Percentiles rank a stretch among this genome's conserved stretches.
Evolutionary conservation across 1,140 invertebrate species (phyloP).

Genomic region (Drosophila sulfurigaster): DNA sequence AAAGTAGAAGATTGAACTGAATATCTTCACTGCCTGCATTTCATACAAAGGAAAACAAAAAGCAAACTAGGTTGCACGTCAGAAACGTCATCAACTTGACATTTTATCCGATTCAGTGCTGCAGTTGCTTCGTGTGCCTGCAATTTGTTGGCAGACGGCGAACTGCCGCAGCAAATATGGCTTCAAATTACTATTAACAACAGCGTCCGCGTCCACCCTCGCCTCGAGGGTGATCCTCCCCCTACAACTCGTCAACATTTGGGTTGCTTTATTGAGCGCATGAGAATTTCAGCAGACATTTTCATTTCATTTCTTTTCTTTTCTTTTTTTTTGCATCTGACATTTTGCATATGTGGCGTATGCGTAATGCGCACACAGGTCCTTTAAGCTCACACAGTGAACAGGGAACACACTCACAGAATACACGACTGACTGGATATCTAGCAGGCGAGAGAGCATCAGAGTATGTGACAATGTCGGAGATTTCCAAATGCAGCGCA

Average conservation of each 20-base stretch:
- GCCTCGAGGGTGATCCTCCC: too few species aligned
- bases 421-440: constrained; percentile 44
- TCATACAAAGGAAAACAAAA: not conserved
- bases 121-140: constrained; percentile 23
- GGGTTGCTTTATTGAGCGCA: constrained; percentile 67
- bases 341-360: constrained; percentile 69
- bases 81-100: constrained; percentile 69
- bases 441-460: constrained; percentile 3
- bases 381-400: constrained; percentile 20
- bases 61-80: constrained; percentile 60
- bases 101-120: constrained; percentile 54
- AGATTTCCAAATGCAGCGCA: constrained; percentile 61
- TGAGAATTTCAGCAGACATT: constrained; percentile 52
- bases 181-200: constrained; percentile 75
- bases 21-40: not conserved
- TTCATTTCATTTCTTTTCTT: constrained; percentile 4
- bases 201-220: not conserved
- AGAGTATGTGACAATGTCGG: constrained; percentile 66
- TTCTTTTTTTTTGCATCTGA: constrained; percentile 1
- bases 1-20: constrained; percentile 18
- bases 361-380: constrained; percentile 57
- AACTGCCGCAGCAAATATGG: constrained; percentile 63
- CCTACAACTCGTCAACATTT: constrained; percentile 5
- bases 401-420: not conserved
- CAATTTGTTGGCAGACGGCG: constrained; percentile 15